Base-by-base conservation (phyloP, 2,888 invertebrate species). In the Drosophila anomalata region DNA sequence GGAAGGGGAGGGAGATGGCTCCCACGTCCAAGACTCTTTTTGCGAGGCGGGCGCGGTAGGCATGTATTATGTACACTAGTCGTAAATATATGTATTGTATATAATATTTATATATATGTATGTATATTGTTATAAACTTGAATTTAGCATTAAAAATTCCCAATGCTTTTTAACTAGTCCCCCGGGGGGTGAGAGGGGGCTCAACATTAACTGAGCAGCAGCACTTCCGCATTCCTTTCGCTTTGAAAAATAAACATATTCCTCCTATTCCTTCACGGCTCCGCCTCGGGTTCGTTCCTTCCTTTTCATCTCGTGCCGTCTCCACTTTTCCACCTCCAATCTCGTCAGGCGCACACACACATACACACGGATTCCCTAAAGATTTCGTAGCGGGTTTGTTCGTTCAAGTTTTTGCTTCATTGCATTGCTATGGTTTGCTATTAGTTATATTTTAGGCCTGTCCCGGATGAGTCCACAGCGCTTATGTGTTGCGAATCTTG, bases 401-500 rank as follows among this genome's bases (percentile, higher is more conserved):
- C 79, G 88, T 76, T 88, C 77, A 68, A 76, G 84, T 76, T 68
- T 54, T 76, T 75, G 72, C 79, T 72, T 84, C 63, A 77, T 78
- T 86, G 73, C 88, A 71, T 74, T 76, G 69, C 71, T 72, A 53
- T 67, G 59, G 56, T 59, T 69, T 55, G 46, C 44, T 44, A 44
- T 31, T 44, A 44, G 44, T 44, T 52, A 24, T 17, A 36, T 9
- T 22, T 63, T 22, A 44, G 44, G 67, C 26, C 33, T 41, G 24
- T 36, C 47, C 56, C 50, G 48, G 41, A 44, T 57, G 41, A 29
- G 48, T 50, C 58, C 2, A 22, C 48, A 24, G 4, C 46, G 57
- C 65, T 95, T 97, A 97, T 94, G 97, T 97, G 94, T 97, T 98
- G 91, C 98, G 94, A 92, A 99, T 99, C 93, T 99, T 99, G 88